A percentile compares a stretch with the other conserved stretches of the same genome.
Evolutionary conservation across 1,140 invertebrate genomes (phyloP).

Genomic region (Manduca sexta): DNA sequence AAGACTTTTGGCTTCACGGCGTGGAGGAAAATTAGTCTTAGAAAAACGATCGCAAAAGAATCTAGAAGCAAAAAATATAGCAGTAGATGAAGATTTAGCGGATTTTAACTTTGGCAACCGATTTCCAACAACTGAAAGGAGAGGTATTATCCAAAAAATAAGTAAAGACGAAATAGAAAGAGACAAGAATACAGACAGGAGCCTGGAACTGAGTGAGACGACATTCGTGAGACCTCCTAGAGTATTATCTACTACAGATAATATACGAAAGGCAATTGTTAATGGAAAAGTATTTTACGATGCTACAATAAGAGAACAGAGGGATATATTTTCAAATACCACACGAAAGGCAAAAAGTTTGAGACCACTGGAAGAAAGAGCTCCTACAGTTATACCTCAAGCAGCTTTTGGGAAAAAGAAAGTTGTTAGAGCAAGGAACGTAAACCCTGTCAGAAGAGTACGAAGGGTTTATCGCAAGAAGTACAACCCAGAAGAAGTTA

Average conservation of each 20-base stretch:
- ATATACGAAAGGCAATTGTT: slow-evolving; percentile 54
- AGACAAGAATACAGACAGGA: slow-evolving; percentile 47
- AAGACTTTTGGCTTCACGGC: slow-evolving; percentile 52
- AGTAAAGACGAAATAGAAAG: slow-evolving; percentile 61
- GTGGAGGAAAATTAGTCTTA: slow-evolving; percentile 51
- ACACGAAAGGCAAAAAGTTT: slow-evolving; percentile 47
- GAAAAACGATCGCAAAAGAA: slow-evolving; percentile 62
- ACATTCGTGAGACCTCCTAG: slow-evolving; percentile 57
- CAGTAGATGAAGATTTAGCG: slow-evolving; percentile 49
- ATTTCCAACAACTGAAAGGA: slow-evolving; percentile 48
- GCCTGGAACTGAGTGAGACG: slow-evolving; percentile 62
- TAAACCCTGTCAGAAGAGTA: slow-evolving; percentile 55
- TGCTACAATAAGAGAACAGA: slow-evolving; percentile 54
- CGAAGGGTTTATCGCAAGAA: slow-evolving; percentile 57
- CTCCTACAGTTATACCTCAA: slow-evolving; percentile 33
- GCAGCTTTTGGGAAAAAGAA: slow-evolving; percentile 42
- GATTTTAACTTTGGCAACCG: slow-evolving; percentile 56
- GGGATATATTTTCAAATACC: slow-evolving; percentile 39
- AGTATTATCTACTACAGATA: slow-evolving; percentile 56
- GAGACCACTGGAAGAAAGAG: slow-evolving; percentile 39
- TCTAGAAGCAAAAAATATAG: slow-evolving; percentile 53
- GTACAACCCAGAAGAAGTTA: slow-evolving; percentile 64
- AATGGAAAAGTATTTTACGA: slow-evolving; percentile 65
- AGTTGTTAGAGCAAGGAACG: slow-evolving; percentile 47
- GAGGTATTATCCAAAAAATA: slow-evolving; percentile 51